These are phyloP conservation scores for Chionomys nivalis DNA, from an alignment of 2,113 vertebrate genomes.

Conservation along the genomic window DNA sequence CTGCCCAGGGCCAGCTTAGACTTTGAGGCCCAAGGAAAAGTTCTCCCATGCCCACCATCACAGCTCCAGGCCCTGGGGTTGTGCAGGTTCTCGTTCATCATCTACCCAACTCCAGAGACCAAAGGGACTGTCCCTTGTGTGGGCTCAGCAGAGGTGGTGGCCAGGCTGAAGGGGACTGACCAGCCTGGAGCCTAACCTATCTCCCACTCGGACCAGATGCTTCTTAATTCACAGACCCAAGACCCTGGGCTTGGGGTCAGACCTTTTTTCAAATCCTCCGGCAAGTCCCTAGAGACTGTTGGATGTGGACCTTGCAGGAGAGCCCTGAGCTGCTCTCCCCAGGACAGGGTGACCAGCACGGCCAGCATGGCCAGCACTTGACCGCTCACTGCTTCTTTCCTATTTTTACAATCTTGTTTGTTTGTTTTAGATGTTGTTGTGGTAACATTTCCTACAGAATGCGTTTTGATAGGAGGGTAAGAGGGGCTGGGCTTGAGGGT, in stretches of 20 bases:
- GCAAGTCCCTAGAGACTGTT: neutral
- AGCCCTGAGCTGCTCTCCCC: neutral
- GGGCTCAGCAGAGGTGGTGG: neutral
- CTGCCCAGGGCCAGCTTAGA: neutral
- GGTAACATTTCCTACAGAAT: constrained; percentile 18
- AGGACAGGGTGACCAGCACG: accelerated
- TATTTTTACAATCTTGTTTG: neutral
- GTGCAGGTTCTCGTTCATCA: neutral
- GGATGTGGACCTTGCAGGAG: neutral
- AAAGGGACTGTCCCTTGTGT: neutral
- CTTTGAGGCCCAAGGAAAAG: neutral
- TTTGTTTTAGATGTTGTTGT: neutral
- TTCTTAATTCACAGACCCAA: neutral
- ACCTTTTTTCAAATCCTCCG: neutral
- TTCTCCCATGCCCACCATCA: neutral
- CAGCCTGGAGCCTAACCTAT: neutral
- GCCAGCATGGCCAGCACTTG: neutral
- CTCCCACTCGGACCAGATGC: neutral
- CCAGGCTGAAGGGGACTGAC: neutral
- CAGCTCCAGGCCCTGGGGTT: neutral
- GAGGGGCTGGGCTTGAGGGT: neutral
- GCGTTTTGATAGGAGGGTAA: neutral
- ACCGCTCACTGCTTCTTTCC: neutral
- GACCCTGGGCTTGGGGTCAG: neutral
- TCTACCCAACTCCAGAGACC: neutral